phyloP scores from a whole-genome alignment of 2,888 invertebrate species.

The Lithophane socia region DNA sequence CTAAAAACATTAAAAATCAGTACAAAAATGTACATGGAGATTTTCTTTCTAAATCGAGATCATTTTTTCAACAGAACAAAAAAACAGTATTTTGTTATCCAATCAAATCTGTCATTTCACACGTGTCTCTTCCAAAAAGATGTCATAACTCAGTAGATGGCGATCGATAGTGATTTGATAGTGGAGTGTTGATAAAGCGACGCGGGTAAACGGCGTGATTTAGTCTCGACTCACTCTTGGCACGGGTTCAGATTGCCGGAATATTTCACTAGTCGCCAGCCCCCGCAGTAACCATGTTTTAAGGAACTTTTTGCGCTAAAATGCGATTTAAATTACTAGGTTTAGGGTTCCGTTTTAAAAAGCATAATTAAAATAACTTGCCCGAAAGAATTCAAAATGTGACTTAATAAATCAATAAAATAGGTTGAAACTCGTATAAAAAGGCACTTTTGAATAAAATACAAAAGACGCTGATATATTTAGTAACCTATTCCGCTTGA shows the following conservation, averaged over 20 bases:
- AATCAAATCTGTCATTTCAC: conserved; percentile 9
- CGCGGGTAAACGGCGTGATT: conserved; percentile 36
- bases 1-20: not conserved
- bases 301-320: conserved; percentile 55
- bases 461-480: no score
- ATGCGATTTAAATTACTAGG: conserved; percentile 42
- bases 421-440: not conserved
- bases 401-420: not conserved
- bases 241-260: conserved; percentile 59
- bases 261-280: conserved; percentile 51
- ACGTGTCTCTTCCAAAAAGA: not conserved
- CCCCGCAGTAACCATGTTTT: conserved; percentile 42
- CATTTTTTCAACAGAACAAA: not conserved
- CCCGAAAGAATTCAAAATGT: not conserved
- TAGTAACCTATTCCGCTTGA: no score
- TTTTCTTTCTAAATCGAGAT: not conserved
- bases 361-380: not conserved
- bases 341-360: conserved; percentile 32
- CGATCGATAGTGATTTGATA: conserved; percentile 42
- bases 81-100: not conserved
- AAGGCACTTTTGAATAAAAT: no score
- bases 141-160: conserved; percentile 23
- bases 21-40: not conserved
- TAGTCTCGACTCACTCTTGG: conserved; percentile 58
- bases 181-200: conserved; percentile 37